phyloP scores from a whole-genome alignment of 2,797 vertebrate species.

The Pseudochaenichthys georgianus region DNA sequence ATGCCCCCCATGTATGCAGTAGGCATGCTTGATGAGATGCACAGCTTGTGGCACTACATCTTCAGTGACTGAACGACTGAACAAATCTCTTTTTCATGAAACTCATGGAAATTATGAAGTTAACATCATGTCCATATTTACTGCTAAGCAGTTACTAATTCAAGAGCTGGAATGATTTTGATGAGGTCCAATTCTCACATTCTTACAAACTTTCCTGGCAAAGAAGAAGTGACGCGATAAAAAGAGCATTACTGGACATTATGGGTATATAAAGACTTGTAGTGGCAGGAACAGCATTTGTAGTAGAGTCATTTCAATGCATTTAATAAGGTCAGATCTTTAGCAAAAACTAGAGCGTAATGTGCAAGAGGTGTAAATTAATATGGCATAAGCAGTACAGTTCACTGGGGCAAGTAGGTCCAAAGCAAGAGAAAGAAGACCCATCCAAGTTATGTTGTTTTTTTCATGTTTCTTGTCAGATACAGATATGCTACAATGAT shows the following conservation, averaged over 20 bases:
- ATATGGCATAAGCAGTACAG: too few relatives aligned
- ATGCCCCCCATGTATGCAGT: neutral
- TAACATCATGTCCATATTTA: neutral
- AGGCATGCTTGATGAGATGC: too few relatives aligned
- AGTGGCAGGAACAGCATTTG: neutral
- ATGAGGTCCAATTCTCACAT: neutral
- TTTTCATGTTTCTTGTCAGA: too few relatives aligned
- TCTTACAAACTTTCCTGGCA: neutral
- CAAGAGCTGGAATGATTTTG: neutral
- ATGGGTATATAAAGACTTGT: neutral
- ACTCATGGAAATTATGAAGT: neutral
- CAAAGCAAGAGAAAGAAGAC: too few relatives aligned
- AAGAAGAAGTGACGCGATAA: neutral
- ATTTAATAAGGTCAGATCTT: slow-evolving; percentile 19
- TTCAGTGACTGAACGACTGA: neutral
- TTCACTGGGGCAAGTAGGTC: too few relatives aligned
- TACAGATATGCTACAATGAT: too few relatives aligned
- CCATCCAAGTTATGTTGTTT: too few relatives aligned
- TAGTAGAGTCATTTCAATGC: neutral
- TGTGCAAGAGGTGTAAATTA: neutral
- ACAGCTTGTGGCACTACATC: neutral
- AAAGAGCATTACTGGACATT: neutral
- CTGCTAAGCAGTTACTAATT: neutral
- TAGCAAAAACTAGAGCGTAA: slow-evolving; percentile 6
- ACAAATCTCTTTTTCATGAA: neutral